phyloP scores from a whole-genome alignment of 2,888 invertebrate genomes.

The Drosophila recens region DNA sequence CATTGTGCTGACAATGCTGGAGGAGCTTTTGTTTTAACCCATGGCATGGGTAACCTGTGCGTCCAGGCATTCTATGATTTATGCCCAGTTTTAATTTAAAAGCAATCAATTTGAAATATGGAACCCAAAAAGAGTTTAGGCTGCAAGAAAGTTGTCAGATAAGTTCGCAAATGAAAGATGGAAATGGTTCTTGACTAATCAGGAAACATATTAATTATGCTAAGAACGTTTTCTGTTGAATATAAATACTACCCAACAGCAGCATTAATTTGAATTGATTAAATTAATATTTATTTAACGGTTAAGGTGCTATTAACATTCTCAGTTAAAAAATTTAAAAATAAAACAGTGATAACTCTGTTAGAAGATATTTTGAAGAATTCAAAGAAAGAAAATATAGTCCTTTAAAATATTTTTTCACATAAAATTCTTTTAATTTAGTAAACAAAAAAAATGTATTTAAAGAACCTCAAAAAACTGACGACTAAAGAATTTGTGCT shows the following conservation, averaged over 20 bases:
- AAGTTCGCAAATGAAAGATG: conserved; percentile 16
- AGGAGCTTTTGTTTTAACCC: conserved; percentile 73
- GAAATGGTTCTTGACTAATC: not conserved
- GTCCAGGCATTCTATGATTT: conserved; percentile 64
- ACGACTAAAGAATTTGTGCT: too few relatives aligned
- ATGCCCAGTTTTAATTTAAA: conserved; percentile 75
- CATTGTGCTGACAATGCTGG: conserved; percentile 80
- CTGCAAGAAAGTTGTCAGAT: conserved; percentile 43
- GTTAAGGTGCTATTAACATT: not conserved
- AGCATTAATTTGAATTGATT: not conserved
- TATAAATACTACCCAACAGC: not conserved
- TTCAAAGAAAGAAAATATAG: not conserved
- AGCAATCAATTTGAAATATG: conserved; percentile 71
- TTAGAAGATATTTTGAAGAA: too few relatives aligned
- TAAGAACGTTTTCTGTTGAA: not conserved
- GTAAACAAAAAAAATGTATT: too few relatives aligned
- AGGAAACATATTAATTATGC: conserved; percentile 1
- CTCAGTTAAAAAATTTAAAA: too few relatives aligned
- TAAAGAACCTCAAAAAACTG: too few relatives aligned
- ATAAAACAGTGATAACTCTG: too few relatives aligned
- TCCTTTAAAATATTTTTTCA: too few relatives aligned
- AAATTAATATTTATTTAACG: not conserved
- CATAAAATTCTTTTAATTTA: not conserved
- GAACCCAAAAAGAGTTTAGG: conserved; percentile 54
- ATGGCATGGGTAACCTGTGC: conserved; percentile 37